phyloP scores from a whole-genome alignment of 2,113 vertebrate genomes.

The Xenus cinereus region DNA sequence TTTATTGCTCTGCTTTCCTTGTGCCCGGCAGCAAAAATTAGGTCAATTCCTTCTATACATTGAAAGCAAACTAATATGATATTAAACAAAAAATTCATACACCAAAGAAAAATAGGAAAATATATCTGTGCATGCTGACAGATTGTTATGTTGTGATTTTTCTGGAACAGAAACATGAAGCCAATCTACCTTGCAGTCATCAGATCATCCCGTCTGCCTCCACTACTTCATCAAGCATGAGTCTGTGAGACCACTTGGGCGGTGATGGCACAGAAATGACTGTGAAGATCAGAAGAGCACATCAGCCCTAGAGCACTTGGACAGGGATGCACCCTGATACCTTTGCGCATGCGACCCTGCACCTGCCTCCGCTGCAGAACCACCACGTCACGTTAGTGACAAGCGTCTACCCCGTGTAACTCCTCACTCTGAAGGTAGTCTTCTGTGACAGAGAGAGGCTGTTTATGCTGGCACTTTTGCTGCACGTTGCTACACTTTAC shows the following conservation, averaged over 20 bases:
- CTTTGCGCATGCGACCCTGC: neutral
- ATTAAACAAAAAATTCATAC: neutral
- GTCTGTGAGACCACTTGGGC: neutral
- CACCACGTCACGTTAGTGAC: neutral
- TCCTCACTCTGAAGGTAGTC: slow-evolving; percentile 40
- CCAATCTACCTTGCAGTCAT: neutral
- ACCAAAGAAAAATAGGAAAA: neutral
- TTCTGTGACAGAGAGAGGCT: slow-evolving; percentile 58
- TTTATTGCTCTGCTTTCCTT: neutral
- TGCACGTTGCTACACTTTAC: slow-evolving; percentile 21
- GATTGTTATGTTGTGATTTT: slow-evolving; percentile 13
- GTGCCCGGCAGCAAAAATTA: neutral
- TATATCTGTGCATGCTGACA: neutral
- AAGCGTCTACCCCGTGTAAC: neutral
- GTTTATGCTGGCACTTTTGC: slow-evolving; percentile 29
- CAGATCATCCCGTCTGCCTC: slow-evolving; percentile 18
- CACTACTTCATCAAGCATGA: slow-evolving; percentile 21
- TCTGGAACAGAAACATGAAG: neutral
- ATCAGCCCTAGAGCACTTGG: neutral
- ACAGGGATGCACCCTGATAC: neutral
- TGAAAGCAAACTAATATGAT: neutral
- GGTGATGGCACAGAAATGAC: neutral
- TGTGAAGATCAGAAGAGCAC: slow-evolving; percentile 10
- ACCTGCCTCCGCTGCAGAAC: neutral
- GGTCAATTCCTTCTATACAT: neutral